A percentile compares a stretch with the other conserved stretches of the same genome.
phyloP scores from a whole-genome alignment of 2,888 invertebrate species.

The Leptinotarsa peninsularis region DNA sequence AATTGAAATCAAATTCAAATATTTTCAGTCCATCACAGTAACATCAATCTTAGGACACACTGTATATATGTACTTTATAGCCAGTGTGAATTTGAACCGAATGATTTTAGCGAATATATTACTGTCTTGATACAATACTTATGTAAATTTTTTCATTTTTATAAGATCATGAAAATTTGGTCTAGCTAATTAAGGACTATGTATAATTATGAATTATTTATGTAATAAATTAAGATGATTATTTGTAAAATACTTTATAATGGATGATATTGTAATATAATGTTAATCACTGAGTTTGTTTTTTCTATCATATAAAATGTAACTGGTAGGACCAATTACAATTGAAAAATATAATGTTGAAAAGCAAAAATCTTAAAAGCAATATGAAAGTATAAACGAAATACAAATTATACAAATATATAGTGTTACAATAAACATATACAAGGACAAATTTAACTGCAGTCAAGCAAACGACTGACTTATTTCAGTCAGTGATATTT shows the following conservation, averaged over 20 bases:
- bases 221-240: conserved; percentile 3
- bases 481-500: no score
- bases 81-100: neutral
- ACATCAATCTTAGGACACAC: no score
- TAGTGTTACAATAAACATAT: no score
- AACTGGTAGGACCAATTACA: neutral
- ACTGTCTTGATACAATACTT: neutral
- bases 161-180: neutral
- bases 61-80: neutral
- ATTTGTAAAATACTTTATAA: conserved; percentile 4
- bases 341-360: no score
- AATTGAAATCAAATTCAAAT: no score
- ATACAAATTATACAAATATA: no score
- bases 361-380: no score
- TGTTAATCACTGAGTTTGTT: neutral
- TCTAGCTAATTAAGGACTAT: conserved; percentile 7
- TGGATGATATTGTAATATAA: conserved; percentile 9
- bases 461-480: no score
- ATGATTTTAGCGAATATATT: conserved; percentile 11
- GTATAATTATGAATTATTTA: conserved; percentile 6
- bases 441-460: no score
- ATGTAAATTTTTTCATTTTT: conserved; percentile 16
- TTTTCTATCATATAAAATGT: neutral
- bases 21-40: no score
- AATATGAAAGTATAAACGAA: no score